These are phyloP conservation scores for Procavia capensis DNA, from an alignment of 2,113 vertebrate genomes.

Conservation along the genomic window DNA sequence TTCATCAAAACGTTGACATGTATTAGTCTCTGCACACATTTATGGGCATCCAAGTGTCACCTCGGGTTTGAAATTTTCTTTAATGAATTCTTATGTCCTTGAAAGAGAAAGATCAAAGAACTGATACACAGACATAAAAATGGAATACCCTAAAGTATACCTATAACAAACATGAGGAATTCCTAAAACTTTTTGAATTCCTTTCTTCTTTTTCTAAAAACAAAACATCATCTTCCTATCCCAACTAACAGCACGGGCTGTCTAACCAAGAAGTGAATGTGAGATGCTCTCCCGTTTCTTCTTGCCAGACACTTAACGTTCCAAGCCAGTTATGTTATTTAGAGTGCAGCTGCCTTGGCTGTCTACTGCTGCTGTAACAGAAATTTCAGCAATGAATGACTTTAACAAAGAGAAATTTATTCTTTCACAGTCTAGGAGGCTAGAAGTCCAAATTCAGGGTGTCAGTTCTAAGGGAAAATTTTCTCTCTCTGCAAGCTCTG, in stretches of 20 bases:
- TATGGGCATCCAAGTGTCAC: not conserved
- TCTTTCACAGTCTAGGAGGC: no score
- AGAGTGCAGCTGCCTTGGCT: not conserved
- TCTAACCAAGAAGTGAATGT: not conserved
- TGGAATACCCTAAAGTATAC: not conserved
- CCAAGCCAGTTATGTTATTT: not conserved
- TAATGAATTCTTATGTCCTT: not conserved
- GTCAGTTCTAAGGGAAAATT: no score
- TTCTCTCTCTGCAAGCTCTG: no score
- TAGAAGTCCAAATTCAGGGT: no score
- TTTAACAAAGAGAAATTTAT: no score
- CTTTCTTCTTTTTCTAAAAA: not conserved
- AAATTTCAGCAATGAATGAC: no score
- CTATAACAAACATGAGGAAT: not conserved
- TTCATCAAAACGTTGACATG: not conserved
- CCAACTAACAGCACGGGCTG: not conserved
- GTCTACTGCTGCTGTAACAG: no score
- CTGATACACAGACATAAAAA: not conserved
- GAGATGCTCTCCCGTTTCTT: not conserved
- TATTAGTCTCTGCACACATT: not conserved
- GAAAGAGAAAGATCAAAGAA: not conserved
- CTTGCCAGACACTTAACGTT: not conserved
- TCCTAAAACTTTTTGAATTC: not conserved
- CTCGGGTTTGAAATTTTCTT: not conserved
- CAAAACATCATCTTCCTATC: not conserved